Base-by-base conservation (phyloP, 2,888 invertebrate genomes). In the Halictus quadricinctus region DNA sequence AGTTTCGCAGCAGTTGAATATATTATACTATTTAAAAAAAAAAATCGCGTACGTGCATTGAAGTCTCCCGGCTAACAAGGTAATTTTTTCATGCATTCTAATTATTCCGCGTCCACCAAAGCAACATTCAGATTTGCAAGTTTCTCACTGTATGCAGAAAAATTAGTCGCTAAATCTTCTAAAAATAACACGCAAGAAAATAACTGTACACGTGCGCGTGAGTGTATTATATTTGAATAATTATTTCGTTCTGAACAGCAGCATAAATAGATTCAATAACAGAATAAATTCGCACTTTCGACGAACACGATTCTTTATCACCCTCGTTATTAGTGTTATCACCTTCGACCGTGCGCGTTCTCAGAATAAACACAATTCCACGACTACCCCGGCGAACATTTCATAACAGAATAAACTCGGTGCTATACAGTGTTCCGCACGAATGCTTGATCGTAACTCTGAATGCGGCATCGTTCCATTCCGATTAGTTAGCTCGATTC, bases 381-480 rank as follows among this genome's bases (percentile, higher is more conserved):
- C 25, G 64, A 25, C 25, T 64, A 29, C 15, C 13, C 64, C 15
- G 64, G 2, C 29, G 64, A 64, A 64, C 64, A 64, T 64, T 64
- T 64, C 64, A 64, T 64, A 29, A 64, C 64, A 29, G 64, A 64
- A 64, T 64, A 64, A 64, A 64, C 64, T 15, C 29, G 58, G 13
- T 29, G 29, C 25, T 25, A 25, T 25, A 64, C 6, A 4, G 29
- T 25, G 64, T 64, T 64, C 64, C 64, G 64, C 25, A 2, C 64
- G 64, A 15, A 64, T 64, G 64, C 25, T 64, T 15, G 64, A 64
- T 64, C 64, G 64, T 64, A 64, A 64, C 64, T 64, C 64, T 64
- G 64, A 64, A 64, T 64, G 64, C 64, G 64, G 29, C 64, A 15
- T 64, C 64, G 64, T 64, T 25, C 64, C 64, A 15, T 64, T 64